A percentile compares a stretch with the other conserved stretches of the same genome.
These are phyloP conservation scores for Protobothrops mucrosquamatus DNA, from an alignment of 2,113 vertebrate species.

Conservation along the genomic window DNA sequence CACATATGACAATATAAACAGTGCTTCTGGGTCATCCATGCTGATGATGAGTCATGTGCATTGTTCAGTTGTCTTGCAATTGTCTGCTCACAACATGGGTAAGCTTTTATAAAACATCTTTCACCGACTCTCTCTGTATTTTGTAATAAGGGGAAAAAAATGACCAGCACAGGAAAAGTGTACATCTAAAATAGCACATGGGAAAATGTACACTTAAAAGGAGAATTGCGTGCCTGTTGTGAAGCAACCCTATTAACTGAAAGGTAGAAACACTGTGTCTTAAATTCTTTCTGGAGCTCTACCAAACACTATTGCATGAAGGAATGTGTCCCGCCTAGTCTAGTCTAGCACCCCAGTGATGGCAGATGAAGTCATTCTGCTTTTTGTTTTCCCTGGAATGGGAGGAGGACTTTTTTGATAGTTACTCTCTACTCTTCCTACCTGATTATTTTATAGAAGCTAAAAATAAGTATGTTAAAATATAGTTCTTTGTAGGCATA, in stretches of 20 bases:
- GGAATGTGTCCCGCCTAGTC: conserved; percentile 61
- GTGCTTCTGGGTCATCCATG: not conserved
- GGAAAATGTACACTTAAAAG: conserved; percentile 39
- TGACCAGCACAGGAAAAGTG: not conserved
- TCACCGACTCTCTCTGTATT: not conserved
- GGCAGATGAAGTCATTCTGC: not conserved
- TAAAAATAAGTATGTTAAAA: not conserved
- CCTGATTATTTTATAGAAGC: not conserved
- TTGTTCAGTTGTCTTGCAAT: not conserved
- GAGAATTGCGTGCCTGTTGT: conserved; percentile 24
- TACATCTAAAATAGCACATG: conserved; percentile 17
- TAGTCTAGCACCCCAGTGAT: conserved; percentile 15
- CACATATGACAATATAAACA: not conserved
- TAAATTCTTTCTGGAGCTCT: conserved; percentile 33
- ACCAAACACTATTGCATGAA: conserved; percentile 39
- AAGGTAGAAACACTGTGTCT: conserved; percentile 51
- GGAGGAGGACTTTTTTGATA: not conserved
- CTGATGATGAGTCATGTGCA: conserved; percentile 5
- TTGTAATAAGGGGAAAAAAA: conserved; percentile 18
- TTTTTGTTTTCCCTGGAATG: not conserved
- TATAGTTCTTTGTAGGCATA: not conserved
- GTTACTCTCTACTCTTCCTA: not conserved
- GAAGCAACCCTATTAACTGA: conserved; percentile 67
- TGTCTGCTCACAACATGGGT: not conserved
- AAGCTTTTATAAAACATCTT: not conserved